phyloP scores from a whole-genome alignment of 1,140 invertebrate genomes.

The Anthonomus grandis region DNA sequence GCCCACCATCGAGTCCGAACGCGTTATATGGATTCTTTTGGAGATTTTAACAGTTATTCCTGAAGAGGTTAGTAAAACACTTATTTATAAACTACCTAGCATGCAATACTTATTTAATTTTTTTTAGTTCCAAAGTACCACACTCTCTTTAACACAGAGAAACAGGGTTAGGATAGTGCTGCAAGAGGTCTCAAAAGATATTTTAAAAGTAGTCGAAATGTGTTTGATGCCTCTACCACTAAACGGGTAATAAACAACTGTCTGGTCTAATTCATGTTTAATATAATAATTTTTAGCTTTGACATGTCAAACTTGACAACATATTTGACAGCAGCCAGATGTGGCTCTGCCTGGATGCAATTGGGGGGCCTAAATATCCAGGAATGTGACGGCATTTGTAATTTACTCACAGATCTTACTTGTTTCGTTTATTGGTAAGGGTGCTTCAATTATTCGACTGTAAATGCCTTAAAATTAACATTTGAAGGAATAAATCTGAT shows the following conservation, averaged over 20 bases:
- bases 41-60: conserved; percentile 76
- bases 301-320: conserved; percentile 49
- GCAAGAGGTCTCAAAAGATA: conserved; percentile 49
- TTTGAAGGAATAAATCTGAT: conserved; percentile 42
- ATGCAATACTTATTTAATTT: too few species aligned
- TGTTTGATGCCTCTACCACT: conserved; percentile 44
- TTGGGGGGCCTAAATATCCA: conserved; percentile 45
- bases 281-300: conserved; percentile 35
- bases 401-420: conserved; percentile 45
- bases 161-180: conserved; percentile 50
- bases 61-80: conserved; percentile 66
- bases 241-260: conserved; percentile 32
- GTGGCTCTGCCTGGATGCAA: conserved; percentile 63
- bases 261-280: neutral
- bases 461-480: neutral
- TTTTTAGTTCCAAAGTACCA: conserved; percentile 55
- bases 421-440: conserved; percentile 47
- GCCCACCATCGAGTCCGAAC: conserved; percentile 54
- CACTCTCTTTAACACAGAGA: conserved; percentile 49
- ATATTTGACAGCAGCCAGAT: conserved; percentile 56
- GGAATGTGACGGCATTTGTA: conserved; percentile 40
- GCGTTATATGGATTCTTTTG: conserved; percentile 61
- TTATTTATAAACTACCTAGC: too few species aligned
- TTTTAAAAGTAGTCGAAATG: conserved; percentile 47
- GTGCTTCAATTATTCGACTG: conserved; percentile 2